phyloP scores from a whole-genome alignment of 2,888 invertebrate species.

The Linnaemya vulpina region DNA sequence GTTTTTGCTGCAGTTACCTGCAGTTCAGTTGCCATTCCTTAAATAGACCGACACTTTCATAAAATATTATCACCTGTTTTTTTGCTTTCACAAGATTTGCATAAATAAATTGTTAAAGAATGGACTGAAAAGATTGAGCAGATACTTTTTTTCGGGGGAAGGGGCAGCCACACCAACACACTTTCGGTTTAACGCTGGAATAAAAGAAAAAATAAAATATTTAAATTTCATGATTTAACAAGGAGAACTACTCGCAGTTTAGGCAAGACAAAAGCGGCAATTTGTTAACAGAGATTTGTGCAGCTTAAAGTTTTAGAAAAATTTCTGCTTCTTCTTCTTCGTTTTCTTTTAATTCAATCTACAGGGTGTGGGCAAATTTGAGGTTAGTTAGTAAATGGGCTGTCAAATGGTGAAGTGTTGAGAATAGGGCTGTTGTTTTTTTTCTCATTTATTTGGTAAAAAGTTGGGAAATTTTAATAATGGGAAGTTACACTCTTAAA shows the following conservation, averaged over 20 bases:
- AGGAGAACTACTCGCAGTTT: neutral
- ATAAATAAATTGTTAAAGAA: constrained; percentile 50
- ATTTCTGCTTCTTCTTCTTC: constrained; percentile 8
- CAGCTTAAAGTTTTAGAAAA: constrained; percentile 31
- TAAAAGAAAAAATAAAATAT: constrained; percentile 31
- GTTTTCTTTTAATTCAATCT: too few species aligned
- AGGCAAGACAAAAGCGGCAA: constrained; percentile 46
- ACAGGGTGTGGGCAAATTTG: too few species aligned
- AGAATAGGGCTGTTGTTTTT: too few species aligned
- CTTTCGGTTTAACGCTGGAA: neutral
- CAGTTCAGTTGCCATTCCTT: neutral
- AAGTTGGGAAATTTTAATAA: too few species aligned
- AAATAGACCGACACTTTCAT: constrained; percentile 35
- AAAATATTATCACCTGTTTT: constrained; percentile 24
- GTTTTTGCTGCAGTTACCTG: neutral
- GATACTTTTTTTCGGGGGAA: neutral
- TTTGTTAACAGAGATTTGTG: constrained; percentile 53
- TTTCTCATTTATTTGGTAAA: too few species aligned
- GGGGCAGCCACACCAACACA: too few species aligned
- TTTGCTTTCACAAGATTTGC: constrained; percentile 31
- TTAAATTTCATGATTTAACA: constrained; percentile 21
- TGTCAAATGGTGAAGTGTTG: too few species aligned
- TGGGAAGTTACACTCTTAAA: too few species aligned
- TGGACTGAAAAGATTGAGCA: constrained; percentile 16
- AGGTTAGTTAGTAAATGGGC: too few species aligned